A percentile compares a stretch with the other conserved stretches of the same genome.
Conservation (phyloP, 2,797 vertebrate genomes). For the Chrysocyon brachyurus region DNA sequence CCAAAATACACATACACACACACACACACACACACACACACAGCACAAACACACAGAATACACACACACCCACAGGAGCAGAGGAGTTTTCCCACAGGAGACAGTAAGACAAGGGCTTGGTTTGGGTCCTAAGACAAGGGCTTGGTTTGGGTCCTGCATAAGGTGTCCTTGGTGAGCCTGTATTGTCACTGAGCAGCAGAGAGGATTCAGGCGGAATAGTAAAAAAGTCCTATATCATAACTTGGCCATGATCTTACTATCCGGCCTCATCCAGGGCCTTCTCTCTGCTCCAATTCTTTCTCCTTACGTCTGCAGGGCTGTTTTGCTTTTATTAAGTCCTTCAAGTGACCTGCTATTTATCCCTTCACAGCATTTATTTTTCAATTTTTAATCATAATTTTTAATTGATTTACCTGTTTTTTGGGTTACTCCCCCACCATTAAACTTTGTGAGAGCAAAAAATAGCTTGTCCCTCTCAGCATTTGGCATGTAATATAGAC, state of each 20-base stretch:
- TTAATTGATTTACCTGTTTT: neutral
- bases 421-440: neutral
- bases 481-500: neutral
- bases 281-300: neutral
- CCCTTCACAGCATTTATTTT: neutral
- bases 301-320: neutral
- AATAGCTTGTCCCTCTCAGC: neutral
- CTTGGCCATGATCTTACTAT: neutral
- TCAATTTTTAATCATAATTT: neutral
- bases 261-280: neutral
- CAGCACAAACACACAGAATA: too few species aligned
- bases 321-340: neutral
- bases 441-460: neutral
- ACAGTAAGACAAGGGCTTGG: neutral
- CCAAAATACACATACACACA: neutral
- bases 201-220: neutral
- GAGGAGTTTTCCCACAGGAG: neutral
- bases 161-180: neutral
- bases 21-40: neutral
- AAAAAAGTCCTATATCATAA: neutral
- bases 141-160: neutral
- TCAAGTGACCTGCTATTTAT: neutral
- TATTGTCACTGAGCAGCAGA: neutral
- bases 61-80: neutral
- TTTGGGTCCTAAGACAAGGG: neutral